Evolutionary conservation across 1,140 invertebrate species (phyloP), one percentile per base, ranked within the genome.

Genomic region (Drosophila leontia): DNA sequence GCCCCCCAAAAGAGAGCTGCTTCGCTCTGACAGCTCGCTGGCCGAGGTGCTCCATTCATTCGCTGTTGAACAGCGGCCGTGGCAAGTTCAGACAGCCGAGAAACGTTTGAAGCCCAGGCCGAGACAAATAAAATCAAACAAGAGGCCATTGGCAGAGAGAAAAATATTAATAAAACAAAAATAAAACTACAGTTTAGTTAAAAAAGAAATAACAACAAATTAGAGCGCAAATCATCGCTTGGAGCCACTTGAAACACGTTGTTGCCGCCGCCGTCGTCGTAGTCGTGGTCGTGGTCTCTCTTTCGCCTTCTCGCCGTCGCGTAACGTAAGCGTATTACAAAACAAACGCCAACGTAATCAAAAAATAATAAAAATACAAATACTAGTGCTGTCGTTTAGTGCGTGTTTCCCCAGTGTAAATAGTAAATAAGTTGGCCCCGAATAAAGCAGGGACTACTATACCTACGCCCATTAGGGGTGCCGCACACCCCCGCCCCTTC

Each of bases 261-360:
- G 59, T 26, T 19, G 51, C n/a, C 17, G 42, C 32, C 23, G 42
- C 26, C 32, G 39, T 7, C 32, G 39, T 7, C 19, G 41, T 58
- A 37, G 59, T 23, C 26, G 48, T 59, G n/a, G n/a, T n/a, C n/a
- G 42, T 48, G 8, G 44, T 47, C 56, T 44, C 37, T 59, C 67
- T 50, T 45, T 70, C 41, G 34, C 48, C 57, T 13, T 23, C 67
- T 48, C 47, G 50, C 56, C 58, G 82, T 86, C 82, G 82, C 82
- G 82, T 85, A 85, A 85, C 82, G 82, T 85, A 85, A 85, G 82
- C 82, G 75, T 85, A 82, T 85, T 85, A 85, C 82, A 85, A 85
- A 85, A 84, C 82, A 85, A 81, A 59, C 68, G 61, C 62, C 60
- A 80, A 59, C 62, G 70, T 74, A 74, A 74, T 72, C 70, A 72